Evolutionary conservation across 2,113 vertebrate genomes (phyloP), one percentile per base, ranked within the genome.

Genomic region (Heptranchias perlo): DNA sequence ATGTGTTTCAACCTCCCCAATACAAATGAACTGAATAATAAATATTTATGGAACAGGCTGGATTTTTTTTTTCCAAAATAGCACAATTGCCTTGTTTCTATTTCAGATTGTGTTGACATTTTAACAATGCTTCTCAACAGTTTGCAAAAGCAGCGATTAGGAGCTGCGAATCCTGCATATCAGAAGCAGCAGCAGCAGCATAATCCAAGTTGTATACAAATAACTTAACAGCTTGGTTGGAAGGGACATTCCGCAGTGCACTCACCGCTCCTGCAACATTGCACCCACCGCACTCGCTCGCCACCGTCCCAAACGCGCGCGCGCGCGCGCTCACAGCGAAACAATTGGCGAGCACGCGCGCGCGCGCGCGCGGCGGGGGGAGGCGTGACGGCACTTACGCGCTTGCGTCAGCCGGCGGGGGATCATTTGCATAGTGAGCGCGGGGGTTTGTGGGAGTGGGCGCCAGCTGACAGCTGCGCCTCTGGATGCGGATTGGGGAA

Each of bases 391-490:
- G 10, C 73, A 1, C 44, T 11, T 52, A 61, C 89, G 89, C 49
- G 58, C 35, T 3, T 39, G 54, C 89, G 89, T 62, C 58, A 93
- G 4, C 16, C 58, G 16, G 35, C 35, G 58, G 35, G 13, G 58
- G 31, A 7, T 64, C 0, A 93, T 93, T 39, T 44, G 89, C 89
- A 23, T 44, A 23, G 35, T 8, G 28, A 4, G 49, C 89, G 89
- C 89, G 89, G n/a, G 89, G 89, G 58, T 7, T 64, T 39, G 58
- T 39, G 89, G 89, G 89, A 93, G 58, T 0, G 54, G 35, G 54
- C 87, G 86, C 86, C 49, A 52, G 86, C 54, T 58, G 87, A n/a
- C 58, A 62, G 89, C 58, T 93, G 89, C 23, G 89, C 52, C 69
- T 92, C 87, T 28, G 10, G 87, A 89, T n/a, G 54, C 87, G 52